Conservation (phyloP, 2,888 invertebrate species). For the Artemia sinica region DNA sequence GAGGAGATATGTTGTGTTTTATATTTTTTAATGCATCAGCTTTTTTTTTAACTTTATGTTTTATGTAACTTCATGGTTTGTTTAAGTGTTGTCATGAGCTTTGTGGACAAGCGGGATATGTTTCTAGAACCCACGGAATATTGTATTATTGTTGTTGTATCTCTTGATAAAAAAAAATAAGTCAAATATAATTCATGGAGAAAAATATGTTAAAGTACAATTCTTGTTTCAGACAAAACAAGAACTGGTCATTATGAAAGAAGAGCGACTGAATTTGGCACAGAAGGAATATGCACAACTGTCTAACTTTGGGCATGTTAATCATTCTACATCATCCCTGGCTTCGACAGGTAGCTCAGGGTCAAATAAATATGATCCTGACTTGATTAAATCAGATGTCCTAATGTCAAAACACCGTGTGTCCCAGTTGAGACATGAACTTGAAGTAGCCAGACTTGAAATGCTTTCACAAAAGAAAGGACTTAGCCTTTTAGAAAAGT, state of each 20-base stretch:
- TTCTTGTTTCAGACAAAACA: conserved; percentile 60
- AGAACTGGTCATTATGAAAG: conserved; percentile 88
- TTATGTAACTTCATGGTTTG: too few relatives aligned
- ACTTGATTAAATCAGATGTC: conserved; percentile 76
- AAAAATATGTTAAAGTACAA: too few relatives aligned
- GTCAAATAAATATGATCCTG: conserved; percentile 85
- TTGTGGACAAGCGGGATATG: too few relatives aligned
- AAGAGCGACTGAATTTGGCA: conserved; percentile 75
- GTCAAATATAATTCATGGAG: too few relatives aligned
- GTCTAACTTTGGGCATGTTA: conserved; percentile 40
- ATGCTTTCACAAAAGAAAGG: conserved; percentile 80
- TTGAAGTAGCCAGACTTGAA: conserved; percentile 76
- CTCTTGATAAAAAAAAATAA: too few relatives aligned
- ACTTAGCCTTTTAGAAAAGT: conserved; percentile 77
- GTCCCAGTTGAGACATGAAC: conserved; percentile 66
- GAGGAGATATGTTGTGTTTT: too few relatives aligned
- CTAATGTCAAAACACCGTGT: conserved; percentile 73
- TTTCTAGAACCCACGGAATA: too few relatives aligned
- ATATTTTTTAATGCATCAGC: too few relatives aligned
- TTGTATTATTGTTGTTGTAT: too few relatives aligned
- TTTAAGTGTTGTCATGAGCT: too few relatives aligned
- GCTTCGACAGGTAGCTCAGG: conserved; percentile 40
- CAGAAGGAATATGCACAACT: conserved; percentile 90
- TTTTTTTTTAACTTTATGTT: too few relatives aligned
- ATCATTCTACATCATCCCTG: conserved; percentile 9